phyloP scores from a whole-genome alignment of 1,140 invertebrate genomes.

The Papilio machaon region DNA sequence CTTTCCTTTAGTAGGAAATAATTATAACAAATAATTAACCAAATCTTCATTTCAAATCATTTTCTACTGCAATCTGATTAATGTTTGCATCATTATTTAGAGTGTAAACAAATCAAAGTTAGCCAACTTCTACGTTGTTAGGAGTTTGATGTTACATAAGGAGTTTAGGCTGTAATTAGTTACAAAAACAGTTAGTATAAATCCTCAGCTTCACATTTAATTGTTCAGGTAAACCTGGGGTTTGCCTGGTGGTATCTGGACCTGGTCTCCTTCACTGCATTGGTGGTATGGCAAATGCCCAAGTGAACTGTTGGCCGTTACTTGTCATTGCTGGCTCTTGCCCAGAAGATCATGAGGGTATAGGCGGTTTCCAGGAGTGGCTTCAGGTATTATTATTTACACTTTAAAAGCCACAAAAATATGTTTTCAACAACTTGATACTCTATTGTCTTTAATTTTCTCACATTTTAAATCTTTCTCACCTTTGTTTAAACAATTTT shows the following conservation, averaged over 20 bases:
- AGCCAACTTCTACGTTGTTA: too few species aligned
- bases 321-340: constrained; percentile 95
- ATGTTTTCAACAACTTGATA: background rate
- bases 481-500: background rate
- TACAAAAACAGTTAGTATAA: background rate
- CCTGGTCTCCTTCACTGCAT: constrained; percentile 96
- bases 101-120: too few species aligned
- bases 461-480: background rate
- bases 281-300: constrained; percentile 97
- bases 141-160: too few species aligned
- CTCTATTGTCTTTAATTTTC: background rate
- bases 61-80: too few species aligned
- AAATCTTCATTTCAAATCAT: too few species aligned
- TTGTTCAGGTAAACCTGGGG: constrained; percentile 89
- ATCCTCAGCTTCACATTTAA: constrained; percentile 3
- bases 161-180: too few species aligned
- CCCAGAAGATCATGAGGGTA: constrained; percentile 94
- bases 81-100: too few species aligned
- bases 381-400: constrained; percentile 83
- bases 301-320: constrained; percentile 97
- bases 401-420: background rate
- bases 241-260: constrained; percentile 96
- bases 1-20: too few species aligned
- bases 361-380: constrained; percentile 98
- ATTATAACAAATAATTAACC: too few species aligned